Evolutionary conservation across 2,797 vertebrate species (phyloP).

Genomic region (Agapornis canus): DNA sequence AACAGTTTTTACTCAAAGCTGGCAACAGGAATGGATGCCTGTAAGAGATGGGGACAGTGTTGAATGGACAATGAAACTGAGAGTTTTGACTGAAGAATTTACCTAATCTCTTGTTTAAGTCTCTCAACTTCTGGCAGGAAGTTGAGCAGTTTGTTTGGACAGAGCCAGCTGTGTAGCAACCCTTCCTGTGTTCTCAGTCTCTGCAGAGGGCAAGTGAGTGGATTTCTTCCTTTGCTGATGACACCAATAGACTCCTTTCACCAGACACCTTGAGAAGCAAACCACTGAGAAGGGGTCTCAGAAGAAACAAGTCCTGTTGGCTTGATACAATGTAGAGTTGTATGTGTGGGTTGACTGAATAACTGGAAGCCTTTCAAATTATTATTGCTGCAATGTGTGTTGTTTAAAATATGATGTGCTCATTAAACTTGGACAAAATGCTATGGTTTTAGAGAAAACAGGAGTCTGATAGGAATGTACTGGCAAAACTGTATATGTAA

Average conservation of each 20-base stretch:
- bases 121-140: neutral
- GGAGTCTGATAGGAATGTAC: neutral
- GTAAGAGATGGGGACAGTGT: no score
- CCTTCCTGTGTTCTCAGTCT: neutral
- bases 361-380: neutral
- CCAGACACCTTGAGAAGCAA: neutral
- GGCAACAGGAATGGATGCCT: neutral
- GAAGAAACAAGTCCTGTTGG: fast-evolving
- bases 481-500: fast-evolving
- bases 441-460: neutral
- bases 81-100: neutral
- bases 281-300: no score
- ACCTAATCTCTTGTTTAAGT: neutral
- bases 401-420: neutral
- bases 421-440: neutral
- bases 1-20: neutral
- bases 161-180: neutral
- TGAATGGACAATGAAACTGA: neutral
- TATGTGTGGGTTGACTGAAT: fast-evolving
- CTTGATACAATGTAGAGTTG: fast-evolving
- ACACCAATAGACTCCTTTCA: fast-evolving
- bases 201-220: neutral
- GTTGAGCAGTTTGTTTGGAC: neutral
- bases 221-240: neutral
- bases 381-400: neutral